Conservation (phyloP, 2,113 vertebrate species). For the Sturnira hondurensis region DNA sequence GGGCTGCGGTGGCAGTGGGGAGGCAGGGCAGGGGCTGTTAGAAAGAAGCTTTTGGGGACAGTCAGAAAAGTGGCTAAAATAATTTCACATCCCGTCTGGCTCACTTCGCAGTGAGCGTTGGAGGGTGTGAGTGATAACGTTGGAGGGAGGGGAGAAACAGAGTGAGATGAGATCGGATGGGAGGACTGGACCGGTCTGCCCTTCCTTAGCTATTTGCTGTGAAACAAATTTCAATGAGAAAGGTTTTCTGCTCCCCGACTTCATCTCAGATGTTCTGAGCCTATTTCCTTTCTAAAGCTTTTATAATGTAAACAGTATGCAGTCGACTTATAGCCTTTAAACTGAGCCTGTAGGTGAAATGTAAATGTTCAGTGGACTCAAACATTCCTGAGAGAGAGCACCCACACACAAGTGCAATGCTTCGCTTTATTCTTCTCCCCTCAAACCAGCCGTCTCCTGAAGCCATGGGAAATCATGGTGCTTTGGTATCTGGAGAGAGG, state of each 20-base stretch:
- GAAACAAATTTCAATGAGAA: neutral
- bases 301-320: neutral
- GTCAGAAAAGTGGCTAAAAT: neutral
- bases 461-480: constrained; percentile 66
- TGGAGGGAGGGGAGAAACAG: neutral
- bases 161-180: too few relatives aligned
- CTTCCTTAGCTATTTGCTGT: neutral
- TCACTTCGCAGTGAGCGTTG: neutral
- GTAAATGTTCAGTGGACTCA: neutral
- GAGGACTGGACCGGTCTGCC: neutral
- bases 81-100: neutral
- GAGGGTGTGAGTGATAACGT: neutral
- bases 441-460: constrained; percentile 65
- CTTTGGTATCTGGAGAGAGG: constrained; percentile 71
- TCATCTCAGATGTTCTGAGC: neutral
- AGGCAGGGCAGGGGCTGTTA: neutral
- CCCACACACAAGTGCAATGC: neutral
- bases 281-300: neutral
- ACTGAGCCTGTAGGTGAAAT: neutral
- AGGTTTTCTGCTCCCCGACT: neutral
- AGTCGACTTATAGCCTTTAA: neutral
- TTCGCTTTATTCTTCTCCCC: neutral
- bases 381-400: neutral
- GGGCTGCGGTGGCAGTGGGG: neutral
- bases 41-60: neutral